Evolutionary conservation across 2,113 vertebrate species (phyloP), one percentile per base, ranked within the genome.

Genomic region (Sturnus vulgaris): DNA sequence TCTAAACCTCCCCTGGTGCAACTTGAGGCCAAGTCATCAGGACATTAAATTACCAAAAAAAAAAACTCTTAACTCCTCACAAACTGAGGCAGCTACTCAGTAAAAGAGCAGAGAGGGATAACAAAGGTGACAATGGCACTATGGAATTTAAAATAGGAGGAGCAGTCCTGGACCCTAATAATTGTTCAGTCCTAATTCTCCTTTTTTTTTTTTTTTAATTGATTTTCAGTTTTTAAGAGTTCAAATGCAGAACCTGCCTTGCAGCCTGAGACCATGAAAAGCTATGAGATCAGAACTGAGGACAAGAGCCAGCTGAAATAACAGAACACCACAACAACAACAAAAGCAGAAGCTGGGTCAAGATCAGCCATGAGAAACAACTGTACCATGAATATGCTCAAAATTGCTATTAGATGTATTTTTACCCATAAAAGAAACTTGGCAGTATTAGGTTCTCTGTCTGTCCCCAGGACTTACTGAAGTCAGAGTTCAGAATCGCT

Each of bases 41-140:
- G 7, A 25, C 70, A 25, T 39, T 4, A 10, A 68, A 76, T 55
- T 10, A 59, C 25, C 15, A n/a, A 37, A 37, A 39, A 42, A 52
- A 39, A 66, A 49, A 31, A 9, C 33, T 76, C 47, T 27, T 55
- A 39, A 63, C 17, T 39, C 76, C 27, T 70, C 3, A 2, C 35
- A 59, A 50, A n/a, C 12, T 10, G 39, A n/a, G 40, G 30, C 15
- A 40, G 37, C 30, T 63, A 5, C 30, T 72, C 30, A 12, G 15
- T 47, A 24, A 63, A 82, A 46, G 5, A n/a, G 27, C 49, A 66
- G 37, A 69, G 71, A 61, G 5, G 18, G 31, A 60, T 8, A 8
- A 40, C 0, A 0, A 25, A 46, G 33, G 79, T 9, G 22, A 37
- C 50, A 39, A 16, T 0, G 66, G 28, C 37, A 40, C 14, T 3